Evolutionary conservation across 1,140 invertebrate species (phyloP).

Genomic region (Nymphalis io): DNA sequence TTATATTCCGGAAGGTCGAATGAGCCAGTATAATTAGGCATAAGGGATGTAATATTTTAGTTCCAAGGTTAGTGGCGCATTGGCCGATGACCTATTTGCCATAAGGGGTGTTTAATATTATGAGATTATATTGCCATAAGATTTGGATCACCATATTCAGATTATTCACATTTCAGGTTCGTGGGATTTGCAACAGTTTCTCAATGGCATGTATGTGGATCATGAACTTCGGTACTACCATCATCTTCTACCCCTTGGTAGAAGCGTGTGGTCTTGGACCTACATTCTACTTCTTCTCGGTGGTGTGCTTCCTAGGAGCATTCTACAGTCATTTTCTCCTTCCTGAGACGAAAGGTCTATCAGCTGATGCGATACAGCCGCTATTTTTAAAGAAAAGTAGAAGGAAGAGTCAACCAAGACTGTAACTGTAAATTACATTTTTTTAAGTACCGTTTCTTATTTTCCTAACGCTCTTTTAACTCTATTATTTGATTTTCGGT

Average conservation of each 20-base stretch:
- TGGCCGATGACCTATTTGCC: too few relatives aligned
- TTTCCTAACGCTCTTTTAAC: too few relatives aligned
- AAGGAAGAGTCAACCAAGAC: conserved; percentile 28
- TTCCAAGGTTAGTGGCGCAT: too few relatives aligned
- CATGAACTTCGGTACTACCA: conserved; percentile 62
- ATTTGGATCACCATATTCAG: too few relatives aligned
- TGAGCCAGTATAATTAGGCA: too few relatives aligned
- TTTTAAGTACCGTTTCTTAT: too few relatives aligned
- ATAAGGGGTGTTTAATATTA: too few relatives aligned
- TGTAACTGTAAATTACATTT: conserved; percentile 15
- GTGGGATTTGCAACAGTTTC: conserved; percentile 65
- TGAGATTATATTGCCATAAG: too few relatives aligned
- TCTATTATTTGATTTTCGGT: too few relatives aligned
- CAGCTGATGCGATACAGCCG: conserved; percentile 61
- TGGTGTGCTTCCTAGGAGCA: conserved; percentile 56
- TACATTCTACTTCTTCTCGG: conserved; percentile 61
- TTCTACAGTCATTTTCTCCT: conserved; percentile 59
- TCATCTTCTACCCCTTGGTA: conserved; percentile 65
- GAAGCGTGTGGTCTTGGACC: conserved; percentile 54
- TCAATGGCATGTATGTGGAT: conserved; percentile 65
- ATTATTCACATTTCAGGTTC: conserved; percentile 49
- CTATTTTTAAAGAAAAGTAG: conserved; percentile 56
- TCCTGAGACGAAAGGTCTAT: conserved; percentile 68
- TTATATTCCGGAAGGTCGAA: too few relatives aligned
- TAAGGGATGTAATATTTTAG: too few relatives aligned